Evolutionary conservation across 2,888 invertebrate genomes (phyloP).

Genomic region (Sturmia bella): DNA sequence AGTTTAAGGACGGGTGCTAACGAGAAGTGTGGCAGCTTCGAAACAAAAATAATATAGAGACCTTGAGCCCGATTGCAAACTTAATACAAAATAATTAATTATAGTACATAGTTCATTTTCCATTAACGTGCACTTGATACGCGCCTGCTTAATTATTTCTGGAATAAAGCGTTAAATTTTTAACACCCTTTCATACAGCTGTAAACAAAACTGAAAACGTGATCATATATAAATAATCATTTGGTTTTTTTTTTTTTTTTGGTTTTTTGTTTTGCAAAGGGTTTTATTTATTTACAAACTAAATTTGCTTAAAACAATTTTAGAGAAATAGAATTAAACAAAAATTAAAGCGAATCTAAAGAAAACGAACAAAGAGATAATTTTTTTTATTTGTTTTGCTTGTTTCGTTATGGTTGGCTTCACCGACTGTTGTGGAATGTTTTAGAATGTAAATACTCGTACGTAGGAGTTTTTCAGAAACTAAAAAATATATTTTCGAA

Average conservation of each 20-base stretch:
- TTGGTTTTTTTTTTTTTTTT: no score
- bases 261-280: slow-evolving; percentile 6
- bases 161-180: not conserved
- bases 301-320: slow-evolving; percentile 51
- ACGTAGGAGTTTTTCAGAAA: not conserved
- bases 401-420: slow-evolving; percentile 41
- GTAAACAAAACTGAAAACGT: not conserved
- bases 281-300: slow-evolving; percentile 25
- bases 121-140: no score
- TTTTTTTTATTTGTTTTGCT: no score
- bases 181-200: not conserved
- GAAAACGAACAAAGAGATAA: slow-evolving; percentile 3
- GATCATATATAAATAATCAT: not conserved
- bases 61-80: no score
- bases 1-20: no score
- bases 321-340: slow-evolving; percentile 26
- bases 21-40: no score
- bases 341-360: not conserved
- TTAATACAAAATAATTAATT: no score
- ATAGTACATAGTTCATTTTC: no score
- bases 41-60: no score
- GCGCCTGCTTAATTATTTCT: not conserved
- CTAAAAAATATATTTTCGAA: no score
- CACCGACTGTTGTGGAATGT: not conserved
- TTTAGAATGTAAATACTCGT: not conserved